Evolutionary conservation across 2,797 vertebrate species (phyloP).

Genomic region (Argentina silus): DNA sequence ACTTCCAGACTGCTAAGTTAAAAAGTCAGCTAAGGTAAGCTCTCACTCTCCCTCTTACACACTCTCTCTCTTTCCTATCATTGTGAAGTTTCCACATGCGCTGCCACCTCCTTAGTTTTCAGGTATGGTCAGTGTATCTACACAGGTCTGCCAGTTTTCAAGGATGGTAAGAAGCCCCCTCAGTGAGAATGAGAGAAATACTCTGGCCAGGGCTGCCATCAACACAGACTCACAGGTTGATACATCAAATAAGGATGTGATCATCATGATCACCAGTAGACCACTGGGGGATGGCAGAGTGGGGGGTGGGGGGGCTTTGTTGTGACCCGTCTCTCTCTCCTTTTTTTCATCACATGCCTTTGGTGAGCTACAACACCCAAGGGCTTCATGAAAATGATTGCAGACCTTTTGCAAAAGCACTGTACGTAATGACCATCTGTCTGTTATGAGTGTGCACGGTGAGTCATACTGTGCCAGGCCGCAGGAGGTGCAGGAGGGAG

Average conservation of each 20-base stretch:
- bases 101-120: too few relatives aligned
- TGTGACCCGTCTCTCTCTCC: background rate
- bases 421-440: constrained; percentile 80
- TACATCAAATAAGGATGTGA: constrained; percentile 56
- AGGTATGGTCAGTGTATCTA: too few relatives aligned
- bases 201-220: constrained; percentile 50
- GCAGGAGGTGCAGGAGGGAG: constrained; percentile 44
- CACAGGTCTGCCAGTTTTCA: background rate
- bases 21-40: background rate
- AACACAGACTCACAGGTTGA: constrained; percentile 49
- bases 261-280: constrained; percentile 59
- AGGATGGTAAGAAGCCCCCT: background rate
- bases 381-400: constrained; percentile 53
- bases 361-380: constrained; percentile 45
- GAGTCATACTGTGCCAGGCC: constrained; percentile 64
- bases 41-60: constrained; percentile 25
- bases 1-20: background rate
- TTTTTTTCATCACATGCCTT: constrained; percentile 39
- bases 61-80: background rate
- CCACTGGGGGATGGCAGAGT: constrained; percentile 46
- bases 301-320: constrained; percentile 24
- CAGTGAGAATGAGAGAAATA: constrained; percentile 57
- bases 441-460: constrained; percentile 65
- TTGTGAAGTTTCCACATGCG: too few relatives aligned
- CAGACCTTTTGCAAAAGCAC: constrained; percentile 64